Percentiles rank a stretch among this genome's conserved stretches.
Evolutionary conservation across 2,113 vertebrate genomes (phyloP).

Genomic region (Anoplopoma fimbria): DNA sequence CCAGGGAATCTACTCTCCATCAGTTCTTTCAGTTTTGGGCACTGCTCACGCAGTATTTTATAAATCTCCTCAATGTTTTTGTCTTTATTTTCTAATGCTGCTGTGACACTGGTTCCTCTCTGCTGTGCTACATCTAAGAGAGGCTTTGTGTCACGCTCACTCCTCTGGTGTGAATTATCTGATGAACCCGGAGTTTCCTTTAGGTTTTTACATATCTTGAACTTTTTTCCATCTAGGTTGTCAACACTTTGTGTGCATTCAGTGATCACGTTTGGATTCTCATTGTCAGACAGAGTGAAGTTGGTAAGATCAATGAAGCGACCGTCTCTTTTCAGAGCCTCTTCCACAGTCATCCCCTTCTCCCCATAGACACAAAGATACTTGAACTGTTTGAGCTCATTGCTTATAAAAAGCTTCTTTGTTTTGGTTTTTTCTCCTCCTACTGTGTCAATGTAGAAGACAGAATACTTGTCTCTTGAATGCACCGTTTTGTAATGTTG

Average conservation of each 20-base stretch:
- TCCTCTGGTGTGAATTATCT: neutral
- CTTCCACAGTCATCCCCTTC: constrained; percentile 36
- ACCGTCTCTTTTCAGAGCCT: constrained; percentile 40
- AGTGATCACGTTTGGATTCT: fast-evolving
- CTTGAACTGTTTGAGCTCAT: neutral
- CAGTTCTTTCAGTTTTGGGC: neutral
- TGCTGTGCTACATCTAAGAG: fast-evolving
- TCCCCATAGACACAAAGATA: constrained; percentile 43
- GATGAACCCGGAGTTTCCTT: neutral
- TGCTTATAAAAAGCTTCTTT: constrained; percentile 27
- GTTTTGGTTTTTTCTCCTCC: fast-evolving
- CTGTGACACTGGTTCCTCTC: neutral
- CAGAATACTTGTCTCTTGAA: neutral
- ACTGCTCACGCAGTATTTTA: neutral
- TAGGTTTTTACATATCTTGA: neutral
- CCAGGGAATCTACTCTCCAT: constrained; percentile 11
- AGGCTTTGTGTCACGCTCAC: fast-evolving
- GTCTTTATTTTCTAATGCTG: neutral
- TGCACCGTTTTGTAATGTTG: fast-evolving
- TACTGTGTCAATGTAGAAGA: constrained; percentile 21
- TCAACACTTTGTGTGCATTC: neutral
- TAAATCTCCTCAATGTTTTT: neutral
- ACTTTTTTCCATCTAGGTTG: neutral
- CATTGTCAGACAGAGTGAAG: neutral
- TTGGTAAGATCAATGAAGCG: neutral